These are phyloP conservation scores for Polydrusus tereticollis DNA, from an alignment of 2,888 invertebrate species.

Conservation along the genomic window DNA sequence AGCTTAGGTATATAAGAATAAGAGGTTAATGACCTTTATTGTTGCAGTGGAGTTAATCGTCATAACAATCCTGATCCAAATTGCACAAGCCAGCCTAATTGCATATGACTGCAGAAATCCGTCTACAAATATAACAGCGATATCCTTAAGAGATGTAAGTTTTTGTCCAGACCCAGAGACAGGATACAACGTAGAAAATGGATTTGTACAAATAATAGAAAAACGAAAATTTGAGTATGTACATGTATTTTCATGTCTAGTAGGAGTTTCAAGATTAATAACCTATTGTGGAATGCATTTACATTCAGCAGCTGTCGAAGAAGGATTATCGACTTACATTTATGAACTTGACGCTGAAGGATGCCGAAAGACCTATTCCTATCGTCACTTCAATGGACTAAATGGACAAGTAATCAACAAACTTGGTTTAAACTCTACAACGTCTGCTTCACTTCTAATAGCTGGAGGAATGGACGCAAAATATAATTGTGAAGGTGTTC, in stretches of 20 bases:
- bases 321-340: neutral
- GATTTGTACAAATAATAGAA: neutral
- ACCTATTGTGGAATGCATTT: neutral
- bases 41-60: neutral
- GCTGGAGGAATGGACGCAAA: constrained; percentile 3
- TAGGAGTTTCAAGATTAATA: neutral
- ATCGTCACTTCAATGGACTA: constrained; percentile 13
- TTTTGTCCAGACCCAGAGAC: neutral
- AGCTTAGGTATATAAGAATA: neutral
- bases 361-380: constrained; percentile 1
- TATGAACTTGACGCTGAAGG: constrained; percentile 4
- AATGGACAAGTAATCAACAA: constrained; percentile 13
- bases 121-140: neutral
- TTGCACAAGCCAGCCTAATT: neutral
- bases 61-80: neutral
- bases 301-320: neutral
- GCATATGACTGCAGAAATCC: neutral
- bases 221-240: neutral
- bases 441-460: neutral
- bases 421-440: constrained; percentile 11
- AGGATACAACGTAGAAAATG: neutral
- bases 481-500: neutral
- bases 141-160: neutral
- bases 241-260: neutral
- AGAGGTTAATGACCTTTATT: neutral